Evolutionary conservation across 2,113 vertebrate genomes (phyloP).

Genomic region (Cairina moschata): DNA sequence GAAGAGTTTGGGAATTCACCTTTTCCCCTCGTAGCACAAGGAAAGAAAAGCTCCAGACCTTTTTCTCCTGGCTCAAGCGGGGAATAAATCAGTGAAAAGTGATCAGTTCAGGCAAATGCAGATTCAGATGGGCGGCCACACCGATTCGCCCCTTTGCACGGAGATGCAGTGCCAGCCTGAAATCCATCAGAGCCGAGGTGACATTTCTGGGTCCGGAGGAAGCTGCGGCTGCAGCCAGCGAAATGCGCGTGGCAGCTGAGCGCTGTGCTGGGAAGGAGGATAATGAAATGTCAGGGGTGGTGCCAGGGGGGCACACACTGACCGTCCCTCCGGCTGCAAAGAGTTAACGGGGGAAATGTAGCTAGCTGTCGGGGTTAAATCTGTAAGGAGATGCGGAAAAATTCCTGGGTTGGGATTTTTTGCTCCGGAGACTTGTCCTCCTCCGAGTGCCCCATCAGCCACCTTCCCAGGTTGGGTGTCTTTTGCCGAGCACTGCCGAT

Average conservation of each 20-base stretch:
- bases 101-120: background rate
- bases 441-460: background rate
- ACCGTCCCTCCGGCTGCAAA: background rate
- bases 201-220: background rate
- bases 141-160: too few species aligned
- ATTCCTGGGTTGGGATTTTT: slow-evolving; percentile 6
- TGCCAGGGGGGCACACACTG: background rate
- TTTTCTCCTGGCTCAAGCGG: background rate
- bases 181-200: background rate
- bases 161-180: background rate
- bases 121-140: background rate
- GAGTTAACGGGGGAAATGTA: background rate
- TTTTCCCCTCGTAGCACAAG: background rate
- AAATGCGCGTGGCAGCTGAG: background rate
- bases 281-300: background rate
- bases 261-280: background rate
- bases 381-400: slow-evolving; percentile 66
- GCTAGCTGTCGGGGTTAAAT: background rate
- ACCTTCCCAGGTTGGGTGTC: background rate
- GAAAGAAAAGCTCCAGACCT: background rate
- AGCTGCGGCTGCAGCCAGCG: background rate
- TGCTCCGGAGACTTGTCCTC: background rate
- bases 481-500: background rate
- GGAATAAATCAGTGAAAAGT: background rate
- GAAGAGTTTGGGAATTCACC: background rate